A percentile compares a stretch with the other conserved stretches of the same genome.
These are phyloP conservation scores for Rallus limicola DNA, from an alignment of 2,113 vertebrate genomes.

Conservation along the genomic window DNA sequence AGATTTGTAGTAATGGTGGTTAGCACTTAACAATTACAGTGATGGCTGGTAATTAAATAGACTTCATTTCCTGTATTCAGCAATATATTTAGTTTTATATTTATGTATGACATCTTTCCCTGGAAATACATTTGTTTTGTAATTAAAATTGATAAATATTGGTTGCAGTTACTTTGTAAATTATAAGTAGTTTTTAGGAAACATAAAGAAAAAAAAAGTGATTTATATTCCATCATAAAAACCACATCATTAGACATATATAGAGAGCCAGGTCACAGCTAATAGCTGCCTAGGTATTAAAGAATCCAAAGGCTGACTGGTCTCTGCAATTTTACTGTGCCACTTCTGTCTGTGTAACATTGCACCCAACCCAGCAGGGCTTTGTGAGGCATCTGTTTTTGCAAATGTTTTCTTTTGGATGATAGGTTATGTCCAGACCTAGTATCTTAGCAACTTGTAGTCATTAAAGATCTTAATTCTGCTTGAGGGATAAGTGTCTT, in stretches of 20 bases:
- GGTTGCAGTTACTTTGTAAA: not conserved
- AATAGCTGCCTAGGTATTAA: not conserved
- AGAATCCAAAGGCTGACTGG: not conserved
- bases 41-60: conserved; percentile 54
- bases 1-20: not conserved
- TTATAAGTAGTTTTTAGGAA: not conserved
- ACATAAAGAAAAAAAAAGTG: not conserved
- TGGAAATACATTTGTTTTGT: conserved; percentile 46
- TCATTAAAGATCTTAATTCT: not conserved
- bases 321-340: not conserved
- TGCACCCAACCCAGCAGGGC: not conserved
- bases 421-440: not conserved
- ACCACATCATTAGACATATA: not conserved
- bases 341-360: not conserved
- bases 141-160: conserved; percentile 38
- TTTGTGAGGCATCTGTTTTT: not conserved
- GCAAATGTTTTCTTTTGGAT: not conserved
- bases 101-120: conserved; percentile 29
- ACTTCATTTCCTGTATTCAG: conserved; percentile 54
- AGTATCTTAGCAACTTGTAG: not conserved
- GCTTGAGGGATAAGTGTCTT: not conserved
- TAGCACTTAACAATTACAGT: conserved; percentile 28
- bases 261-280: not conserved
- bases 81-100: conserved; percentile 54
- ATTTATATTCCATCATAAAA: not conserved